Evolutionary conservation across 1,140 invertebrate genomes (phyloP).

Genomic region (Steinernema feltiae): DNA sequence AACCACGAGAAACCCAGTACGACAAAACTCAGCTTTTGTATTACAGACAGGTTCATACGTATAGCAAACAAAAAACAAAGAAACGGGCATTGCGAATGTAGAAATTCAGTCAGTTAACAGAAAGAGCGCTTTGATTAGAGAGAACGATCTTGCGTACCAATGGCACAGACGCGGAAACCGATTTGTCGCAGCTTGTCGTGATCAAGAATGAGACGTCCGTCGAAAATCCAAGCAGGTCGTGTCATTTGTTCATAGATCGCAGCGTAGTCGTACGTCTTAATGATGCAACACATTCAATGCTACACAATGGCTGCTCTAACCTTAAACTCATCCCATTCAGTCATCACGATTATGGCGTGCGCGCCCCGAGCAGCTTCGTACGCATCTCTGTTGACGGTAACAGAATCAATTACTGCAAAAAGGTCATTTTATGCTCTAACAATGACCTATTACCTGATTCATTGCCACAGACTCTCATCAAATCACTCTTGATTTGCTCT

Average conservation of each 20-base stretch:
- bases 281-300: background rate
- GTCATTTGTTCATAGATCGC: conserved; percentile 86
- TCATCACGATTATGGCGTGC: conserved; percentile 91
- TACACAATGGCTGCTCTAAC: conserved; percentile 60
- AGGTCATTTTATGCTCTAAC: conserved; percentile 9
- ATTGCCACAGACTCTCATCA: conserved; percentile 30
- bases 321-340: conserved; percentile 97
- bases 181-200: conserved; percentile 76
- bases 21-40: too few relatives aligned
- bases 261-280: conserved; percentile 71
- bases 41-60: too few relatives aligned
- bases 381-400: conserved; percentile 72
- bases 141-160: too few relatives aligned
- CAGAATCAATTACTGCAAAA: conserved; percentile 61
- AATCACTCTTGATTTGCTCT: conserved; percentile 51
- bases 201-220: conserved; percentile 88
- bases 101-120: too few relatives aligned
- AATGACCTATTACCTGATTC: conserved; percentile 4
- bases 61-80: too few relatives aligned
- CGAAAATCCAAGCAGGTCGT: conserved; percentile 96
- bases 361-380: conserved; percentile 78
- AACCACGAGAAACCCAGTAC: too few relatives aligned
- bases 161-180: conserved; percentile 95
- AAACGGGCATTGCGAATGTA: too few relatives aligned
- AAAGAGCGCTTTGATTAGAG: too few relatives aligned